Conservation (phyloP, 2,797 vertebrate species). For the Gymnothorax reevesii region DNA sequence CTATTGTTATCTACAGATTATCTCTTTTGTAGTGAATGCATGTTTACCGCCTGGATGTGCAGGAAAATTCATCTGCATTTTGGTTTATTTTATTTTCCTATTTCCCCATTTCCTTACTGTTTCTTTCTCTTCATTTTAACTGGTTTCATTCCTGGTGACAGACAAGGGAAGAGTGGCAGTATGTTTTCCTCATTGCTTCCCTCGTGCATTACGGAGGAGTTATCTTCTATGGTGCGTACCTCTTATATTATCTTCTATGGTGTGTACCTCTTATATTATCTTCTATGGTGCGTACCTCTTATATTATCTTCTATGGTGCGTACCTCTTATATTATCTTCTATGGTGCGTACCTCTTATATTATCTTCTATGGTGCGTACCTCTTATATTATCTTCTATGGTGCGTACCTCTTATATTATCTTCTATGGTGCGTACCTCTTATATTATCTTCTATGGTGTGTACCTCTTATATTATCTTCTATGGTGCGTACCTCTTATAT, state of each 20-base stretch:
- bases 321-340: conserved; percentile 77
- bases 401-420: conserved; percentile 69
- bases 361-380: conserved; percentile 83
- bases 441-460: conserved; percentile 84
- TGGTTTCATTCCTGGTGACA: conserved; percentile 37
- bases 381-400: conserved; percentile 82
- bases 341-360: conserved; percentile 72
- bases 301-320: conserved; percentile 84
- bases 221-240: conserved; percentile 83
- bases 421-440: conserved; percentile 80
- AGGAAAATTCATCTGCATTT: conserved; percentile 35
- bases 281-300: conserved; percentile 80
- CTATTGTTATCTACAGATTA: background rate
- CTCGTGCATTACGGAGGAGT: conserved; percentile 90
- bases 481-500: conserved; percentile 72
- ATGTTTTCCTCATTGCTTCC: conserved; percentile 89
- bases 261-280: conserved; percentile 69
- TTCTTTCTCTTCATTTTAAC: background rate
- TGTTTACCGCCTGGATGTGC: conserved; percentile 37
- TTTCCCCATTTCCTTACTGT: background rate
- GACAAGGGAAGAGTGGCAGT: conserved; percentile 80
- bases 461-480: conserved; percentile 77
- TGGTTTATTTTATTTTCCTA: conserved; percentile 30
- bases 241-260: conserved; percentile 82
- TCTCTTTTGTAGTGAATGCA: background rate